These are phyloP conservation scores for Dorcus hopei DNA, from an alignment of 2,888 invertebrate genomes.

Conservation along the genomic window DNA sequence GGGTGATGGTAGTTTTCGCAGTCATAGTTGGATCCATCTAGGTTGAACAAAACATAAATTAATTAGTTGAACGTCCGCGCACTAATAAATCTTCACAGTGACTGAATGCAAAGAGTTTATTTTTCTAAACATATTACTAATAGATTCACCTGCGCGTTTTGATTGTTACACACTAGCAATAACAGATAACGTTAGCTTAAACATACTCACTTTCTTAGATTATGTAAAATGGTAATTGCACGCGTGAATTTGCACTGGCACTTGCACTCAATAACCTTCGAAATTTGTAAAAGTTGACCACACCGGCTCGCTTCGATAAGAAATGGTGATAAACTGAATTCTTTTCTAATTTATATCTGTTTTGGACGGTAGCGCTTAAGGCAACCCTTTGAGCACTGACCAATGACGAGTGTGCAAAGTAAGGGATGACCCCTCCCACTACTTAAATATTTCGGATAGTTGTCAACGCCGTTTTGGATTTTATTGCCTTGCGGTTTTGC, in stretches of 20 bases:
- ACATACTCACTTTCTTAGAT: background rate
- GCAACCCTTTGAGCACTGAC: slow-evolving; percentile 27
- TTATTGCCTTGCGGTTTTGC: slow-evolving; percentile 18
- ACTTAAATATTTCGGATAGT: background rate
- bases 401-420: slow-evolving; percentile 25
- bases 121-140: slow-evolving; percentile 11
- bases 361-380: slow-evolving; percentile 19
- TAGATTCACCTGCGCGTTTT: slow-evolving; percentile 16
- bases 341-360: slow-evolving; percentile 21
- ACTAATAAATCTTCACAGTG: too few species aligned
- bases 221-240: too few species aligned
- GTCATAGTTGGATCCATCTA: slow-evolving; percentile 13
- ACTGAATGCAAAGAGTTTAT: too few species aligned
- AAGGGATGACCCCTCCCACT: slow-evolving; percentile 19
- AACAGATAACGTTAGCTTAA: background rate
- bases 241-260: too few species aligned
- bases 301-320: too few species aligned
- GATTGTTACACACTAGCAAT: background rate
- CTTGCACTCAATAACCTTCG: too few species aligned
- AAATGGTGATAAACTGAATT: too few species aligned
- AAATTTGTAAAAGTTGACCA: too few species aligned
- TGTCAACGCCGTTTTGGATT: slow-evolving; percentile 10
- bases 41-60: background rate
- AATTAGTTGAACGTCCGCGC: background rate
- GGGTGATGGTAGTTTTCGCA: slow-evolving; percentile 2